These are phyloP conservation scores for Mythimna loreyi DNA, from an alignment of 2,888 invertebrate species.

Conservation along the genomic window DNA sequence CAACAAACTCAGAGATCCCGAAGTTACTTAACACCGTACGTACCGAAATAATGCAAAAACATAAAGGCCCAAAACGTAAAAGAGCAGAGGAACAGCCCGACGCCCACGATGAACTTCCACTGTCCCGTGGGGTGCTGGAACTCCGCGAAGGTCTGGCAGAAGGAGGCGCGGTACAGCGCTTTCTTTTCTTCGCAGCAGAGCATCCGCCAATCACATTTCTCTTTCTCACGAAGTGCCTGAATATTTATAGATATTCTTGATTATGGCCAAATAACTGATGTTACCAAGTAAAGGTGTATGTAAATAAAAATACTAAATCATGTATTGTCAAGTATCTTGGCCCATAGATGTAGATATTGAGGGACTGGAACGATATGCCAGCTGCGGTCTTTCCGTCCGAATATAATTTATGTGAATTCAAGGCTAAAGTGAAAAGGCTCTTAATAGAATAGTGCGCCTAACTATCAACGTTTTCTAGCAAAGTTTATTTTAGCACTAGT, in stretches of 20 bases:
- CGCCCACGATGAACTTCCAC: slow-evolving; percentile 94
- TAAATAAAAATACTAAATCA: no score
- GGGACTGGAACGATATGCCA: no score
- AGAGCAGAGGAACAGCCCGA: slow-evolving; percentile 81
- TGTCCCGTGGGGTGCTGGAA: slow-evolving; percentile 95
- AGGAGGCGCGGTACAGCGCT: slow-evolving; percentile 97
- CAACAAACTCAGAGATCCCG: neutral
- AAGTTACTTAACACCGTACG: neutral
- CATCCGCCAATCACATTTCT: slow-evolving; percentile 98
- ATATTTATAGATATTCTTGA: neutral
- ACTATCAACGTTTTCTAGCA: no score
- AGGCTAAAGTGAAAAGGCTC: no score
- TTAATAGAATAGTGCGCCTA: no score
- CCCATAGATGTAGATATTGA: no score
- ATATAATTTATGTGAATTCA: no score
- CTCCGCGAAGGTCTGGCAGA: slow-evolving; percentile 98
- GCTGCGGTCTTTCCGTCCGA: no score
- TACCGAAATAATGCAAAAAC: slow-evolving; percentile 91
- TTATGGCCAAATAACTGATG: no score
- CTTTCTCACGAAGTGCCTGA: slow-evolving; percentile 96
- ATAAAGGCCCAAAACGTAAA: slow-evolving; percentile 91
- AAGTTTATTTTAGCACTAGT: no score
- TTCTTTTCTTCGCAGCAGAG: slow-evolving; percentile 98
- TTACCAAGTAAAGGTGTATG: no score
- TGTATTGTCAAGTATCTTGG: no score